These are phyloP conservation scores for Arvicanthis niloticus DNA, from an alignment of 2,113 vertebrate species.

Conservation along the genomic window DNA sequence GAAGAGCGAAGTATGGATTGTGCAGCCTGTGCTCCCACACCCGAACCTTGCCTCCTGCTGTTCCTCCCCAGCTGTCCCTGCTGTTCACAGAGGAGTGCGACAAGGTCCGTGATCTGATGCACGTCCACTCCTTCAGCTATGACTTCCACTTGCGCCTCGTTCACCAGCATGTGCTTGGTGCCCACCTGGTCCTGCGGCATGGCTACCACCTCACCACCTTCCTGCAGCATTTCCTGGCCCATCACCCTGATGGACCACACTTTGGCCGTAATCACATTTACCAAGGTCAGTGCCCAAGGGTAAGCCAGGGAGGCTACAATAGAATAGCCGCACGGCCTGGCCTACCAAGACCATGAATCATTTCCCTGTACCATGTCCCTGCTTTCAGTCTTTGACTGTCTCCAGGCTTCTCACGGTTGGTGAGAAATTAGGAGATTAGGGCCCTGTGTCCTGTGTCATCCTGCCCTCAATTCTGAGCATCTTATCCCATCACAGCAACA, in stretches of 20 bases:
- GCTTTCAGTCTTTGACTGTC: neutral
- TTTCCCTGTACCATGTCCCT: neutral
- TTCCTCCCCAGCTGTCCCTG: slow-evolving; percentile 94
- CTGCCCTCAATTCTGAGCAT: neutral
- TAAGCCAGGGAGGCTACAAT: neutral
- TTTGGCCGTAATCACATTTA: slow-evolving; percentile 98
- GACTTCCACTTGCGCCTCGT: slow-evolving; percentile 99
- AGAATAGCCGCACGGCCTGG: neutral
- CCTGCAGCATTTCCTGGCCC: slow-evolving; percentile 96
- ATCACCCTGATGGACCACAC: slow-evolving; percentile 97
- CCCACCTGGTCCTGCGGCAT: slow-evolving; percentile 95
- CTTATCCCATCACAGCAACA: neutral
- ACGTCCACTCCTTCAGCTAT: slow-evolving; percentile 98
- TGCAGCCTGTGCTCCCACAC: slow-evolving; percentile 69
- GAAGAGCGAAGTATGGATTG: neutral
- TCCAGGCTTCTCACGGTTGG: neutral
- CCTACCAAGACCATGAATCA: neutral
- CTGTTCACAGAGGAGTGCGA: slow-evolving; percentile 99
- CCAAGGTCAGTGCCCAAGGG: slow-evolving; percentile 89
- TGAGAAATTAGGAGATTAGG: too few species aligned
- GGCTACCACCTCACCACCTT: slow-evolving; percentile 98
- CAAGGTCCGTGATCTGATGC: slow-evolving; percentile 98
- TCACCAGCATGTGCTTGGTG: slow-evolving; percentile 96
- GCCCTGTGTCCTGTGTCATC: neutral
- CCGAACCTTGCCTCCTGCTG: slow-evolving; percentile 71